phyloP scores from a whole-genome alignment of 2,888 invertebrate genomes.

The Clostera curtula region DNA sequence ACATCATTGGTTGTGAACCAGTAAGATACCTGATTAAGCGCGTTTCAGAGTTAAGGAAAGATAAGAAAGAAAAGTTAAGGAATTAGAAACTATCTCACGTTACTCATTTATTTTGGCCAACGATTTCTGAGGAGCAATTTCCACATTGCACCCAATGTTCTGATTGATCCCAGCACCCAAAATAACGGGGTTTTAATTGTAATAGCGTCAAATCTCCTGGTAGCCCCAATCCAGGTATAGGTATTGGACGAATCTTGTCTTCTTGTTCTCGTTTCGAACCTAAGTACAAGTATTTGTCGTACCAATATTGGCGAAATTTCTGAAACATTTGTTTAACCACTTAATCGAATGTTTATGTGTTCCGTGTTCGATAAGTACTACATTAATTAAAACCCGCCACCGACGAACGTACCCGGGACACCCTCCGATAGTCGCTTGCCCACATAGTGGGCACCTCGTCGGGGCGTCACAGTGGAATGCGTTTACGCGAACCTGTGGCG shows the following conservation, averaged over 20 bases:
- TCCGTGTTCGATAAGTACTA: no score
- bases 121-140: constrained; percentile 18
- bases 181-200: constrained; percentile 41
- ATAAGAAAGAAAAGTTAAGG: no score
- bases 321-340: constrained; percentile 1
- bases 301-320: constrained; percentile 46
- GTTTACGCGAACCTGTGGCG: no score
- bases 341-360: not conserved
- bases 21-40: no score
- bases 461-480: no score
- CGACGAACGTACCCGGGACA: no score
- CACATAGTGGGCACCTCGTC: no score
- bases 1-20: no score
- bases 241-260: constrained; percentile 36
- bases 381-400: no score
- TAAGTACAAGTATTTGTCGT: constrained; percentile 72
- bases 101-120: constrained; percentile 3
- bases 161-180: constrained; percentile 41
- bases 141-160: constrained; percentile 47
- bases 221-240: constrained; percentile 39
- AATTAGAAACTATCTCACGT: no score
- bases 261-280: constrained; percentile 55
- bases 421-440: no score
- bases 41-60: no score
- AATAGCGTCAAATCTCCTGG: constrained; percentile 39